Evolutionary conservation across 2,797 vertebrate genomes (phyloP).

Genomic region (Pangasius sanitwongsei): DNA sequence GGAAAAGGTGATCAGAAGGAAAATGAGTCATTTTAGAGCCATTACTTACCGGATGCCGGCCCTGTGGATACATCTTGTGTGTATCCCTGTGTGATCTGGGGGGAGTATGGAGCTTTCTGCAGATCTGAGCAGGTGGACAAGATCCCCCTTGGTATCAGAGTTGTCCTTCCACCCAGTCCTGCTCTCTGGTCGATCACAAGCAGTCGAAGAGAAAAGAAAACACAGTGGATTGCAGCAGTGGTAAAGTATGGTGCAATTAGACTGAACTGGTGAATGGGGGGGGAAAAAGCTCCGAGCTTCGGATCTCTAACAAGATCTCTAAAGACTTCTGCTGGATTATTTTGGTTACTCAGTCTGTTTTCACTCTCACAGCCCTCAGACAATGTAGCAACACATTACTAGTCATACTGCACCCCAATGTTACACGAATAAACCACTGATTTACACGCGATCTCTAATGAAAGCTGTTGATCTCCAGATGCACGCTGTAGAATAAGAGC

Average conservation of each 20-base stretch:
- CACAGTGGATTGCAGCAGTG: background rate
- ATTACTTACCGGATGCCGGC: conserved; percentile 92
- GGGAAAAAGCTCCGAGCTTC: background rate
- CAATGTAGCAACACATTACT: conserved; percentile 6
- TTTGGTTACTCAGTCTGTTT: background rate
- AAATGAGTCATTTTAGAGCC: background rate
- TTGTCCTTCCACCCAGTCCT: conserved; percentile 9
- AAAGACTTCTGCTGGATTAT: background rate
- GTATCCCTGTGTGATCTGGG: conserved; percentile 61
- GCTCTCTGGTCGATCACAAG: conserved; percentile 1
- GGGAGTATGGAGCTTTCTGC: conserved; percentile 25
- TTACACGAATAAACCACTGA: conserved; percentile 4
- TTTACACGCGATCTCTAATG: conserved; percentile 6
- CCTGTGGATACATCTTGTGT: conserved; percentile 90
- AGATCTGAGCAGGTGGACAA: conserved; percentile 71
- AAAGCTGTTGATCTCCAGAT: background rate
- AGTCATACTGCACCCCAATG: background rate
- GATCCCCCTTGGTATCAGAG: conserved; percentile 63
- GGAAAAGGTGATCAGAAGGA: background rate
- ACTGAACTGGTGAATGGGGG: background rate
- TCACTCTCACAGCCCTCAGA: background rate
- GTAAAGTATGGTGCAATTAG: background rate
- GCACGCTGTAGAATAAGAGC: background rate
- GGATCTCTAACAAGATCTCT: background rate
- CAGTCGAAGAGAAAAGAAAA: background rate